A percentile compares a stretch with the other conserved stretches of the same genome.
These are phyloP conservation scores for Pterocles burchelli DNA, from an alignment of 2,113 vertebrate genomes.

Conservation along the genomic window DNA sequence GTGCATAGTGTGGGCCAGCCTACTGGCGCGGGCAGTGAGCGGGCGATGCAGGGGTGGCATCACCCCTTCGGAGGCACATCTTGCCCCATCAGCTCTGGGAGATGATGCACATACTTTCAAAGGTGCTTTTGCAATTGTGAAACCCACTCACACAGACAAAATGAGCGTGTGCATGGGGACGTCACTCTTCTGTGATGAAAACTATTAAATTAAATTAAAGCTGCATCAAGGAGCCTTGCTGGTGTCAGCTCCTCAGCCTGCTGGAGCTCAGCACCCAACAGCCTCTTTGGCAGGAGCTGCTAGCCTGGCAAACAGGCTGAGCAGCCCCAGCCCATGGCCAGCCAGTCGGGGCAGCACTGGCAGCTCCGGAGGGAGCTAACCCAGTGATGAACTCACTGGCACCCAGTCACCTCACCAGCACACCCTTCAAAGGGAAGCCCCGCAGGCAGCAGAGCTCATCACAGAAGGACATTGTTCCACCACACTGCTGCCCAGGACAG, in stretches of 20 bases:
- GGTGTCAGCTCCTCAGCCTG: conserved; percentile 3
- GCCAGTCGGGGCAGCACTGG: not conserved
- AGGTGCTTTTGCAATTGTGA: accelerated
- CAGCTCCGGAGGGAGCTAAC: not conserved
- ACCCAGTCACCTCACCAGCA: not conserved
- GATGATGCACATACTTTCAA: not conserved
- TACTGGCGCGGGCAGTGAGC: accelerated
- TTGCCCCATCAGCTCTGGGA: not conserved
- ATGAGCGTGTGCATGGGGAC: accelerated
- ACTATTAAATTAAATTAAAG: conserved; percentile 4
- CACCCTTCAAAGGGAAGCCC: conserved; percentile 38
- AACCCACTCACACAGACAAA: not conserved
- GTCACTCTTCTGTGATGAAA: not conserved
- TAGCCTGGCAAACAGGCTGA: conserved; percentile 15
- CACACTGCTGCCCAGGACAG: accelerated
- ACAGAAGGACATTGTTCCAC: not conserved
- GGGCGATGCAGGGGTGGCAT: not conserved
- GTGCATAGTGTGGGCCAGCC: not conserved
- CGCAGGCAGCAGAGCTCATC: not conserved
- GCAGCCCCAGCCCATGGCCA: not conserved
- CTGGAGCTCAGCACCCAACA: not conserved
- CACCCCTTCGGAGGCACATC: not conserved
- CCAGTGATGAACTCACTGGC: conserved; percentile 23
- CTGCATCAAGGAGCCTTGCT: not conserved
- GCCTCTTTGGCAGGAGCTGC: not conserved